Base-by-base conservation (phyloP, 53 echinoderm and acorn worm genomes). In the Henricia sp. region DNA sequence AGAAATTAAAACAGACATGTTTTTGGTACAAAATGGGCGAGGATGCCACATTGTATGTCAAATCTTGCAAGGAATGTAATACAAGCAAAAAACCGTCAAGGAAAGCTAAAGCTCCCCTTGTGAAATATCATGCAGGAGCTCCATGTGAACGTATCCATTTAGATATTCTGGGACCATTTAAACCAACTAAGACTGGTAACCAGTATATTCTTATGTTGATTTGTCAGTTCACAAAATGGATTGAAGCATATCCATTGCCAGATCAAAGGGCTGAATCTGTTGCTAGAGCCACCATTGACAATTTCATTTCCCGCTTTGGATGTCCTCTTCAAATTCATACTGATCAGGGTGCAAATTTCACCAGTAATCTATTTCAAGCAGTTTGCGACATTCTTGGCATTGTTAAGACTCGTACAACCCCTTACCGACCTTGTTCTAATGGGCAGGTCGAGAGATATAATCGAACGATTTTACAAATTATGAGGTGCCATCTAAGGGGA, bases 121-220 rank as follows among this genome's bases (percentile, higher is more conserved):
- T 6, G 5, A 60, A 60, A 28, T 60, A 27, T 60, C 62, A 60
- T 60, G 62, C 62, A 30, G 62, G 62, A 4, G 62, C 69, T 20
- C 69, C 69, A 24, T 17, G 41, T 28, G 71, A 71, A 71, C 71
- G 71, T 2, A 71, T 71, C 29, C 71, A 71, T 71, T 48, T 71
- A 28, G 71, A 71, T 30, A 71, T 71, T 30, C 16, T 71, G 10
- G 28, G 71, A 27, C 66, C 66, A 6, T 65, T 65, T 37, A 65
- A 35, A 36, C 66, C 36, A 65, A 16, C 66, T 2, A 36, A 35
- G n/a, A 36, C 36, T 1, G 66, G 66, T 20, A 65, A 65, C 16
- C 66, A 65, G 37, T 65, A 65, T 37, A 65, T 65, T 17, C 66
- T 37, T 14, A 65, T 65, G 66, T 36, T 65, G 35, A 65, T 65